phyloP scores from a whole-genome alignment of 2,888 invertebrate genomes.

The Chymomyza fuscimana region DNA sequence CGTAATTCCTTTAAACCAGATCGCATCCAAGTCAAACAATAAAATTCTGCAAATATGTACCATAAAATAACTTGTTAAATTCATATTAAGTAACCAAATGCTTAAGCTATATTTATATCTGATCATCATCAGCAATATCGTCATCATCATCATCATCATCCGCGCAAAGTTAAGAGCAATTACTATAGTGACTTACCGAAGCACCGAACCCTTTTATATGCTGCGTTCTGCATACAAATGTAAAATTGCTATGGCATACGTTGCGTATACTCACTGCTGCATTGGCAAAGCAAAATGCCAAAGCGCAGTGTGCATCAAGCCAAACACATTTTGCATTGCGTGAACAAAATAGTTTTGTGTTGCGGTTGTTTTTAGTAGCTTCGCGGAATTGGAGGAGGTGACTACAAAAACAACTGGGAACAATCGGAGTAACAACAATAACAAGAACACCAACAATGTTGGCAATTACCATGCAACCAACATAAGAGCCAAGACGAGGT shows the following conservation, averaged over 20 bases:
- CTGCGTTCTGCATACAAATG: slow-evolving; percentile 73
- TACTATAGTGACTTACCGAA: slow-evolving; percentile 42
- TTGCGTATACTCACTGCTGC: slow-evolving; percentile 63
- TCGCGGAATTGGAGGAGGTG: slow-evolving; percentile 28
- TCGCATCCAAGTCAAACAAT: too few species aligned
- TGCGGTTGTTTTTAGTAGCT: slow-evolving; percentile 70
- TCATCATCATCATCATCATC: slow-evolving; percentile 38
- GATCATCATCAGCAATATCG: too few species aligned
- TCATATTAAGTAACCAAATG: too few species aligned
- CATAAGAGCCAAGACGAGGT: neutral
- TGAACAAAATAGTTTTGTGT: slow-evolving; percentile 75
- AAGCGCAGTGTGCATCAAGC: slow-evolving; percentile 14
- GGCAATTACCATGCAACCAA: slow-evolving; percentile 55
- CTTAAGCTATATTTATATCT: too few species aligned
- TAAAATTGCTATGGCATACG: slow-evolving; percentile 67
- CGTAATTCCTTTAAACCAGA: too few species aligned
- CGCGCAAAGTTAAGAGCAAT: slow-evolving; percentile 67
- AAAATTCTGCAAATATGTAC: too few species aligned
- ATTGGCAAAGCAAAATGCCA: slow-evolving; percentile 47
- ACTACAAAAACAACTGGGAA: slow-evolving; percentile 33
- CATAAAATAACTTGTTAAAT: too few species aligned
- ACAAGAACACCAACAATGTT: slow-evolving; percentile 43
- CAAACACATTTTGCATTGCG: slow-evolving; percentile 68
- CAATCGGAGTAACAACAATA: slow-evolving; percentile 30
- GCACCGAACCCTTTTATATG: slow-evolving; percentile 14